These are phyloP conservation scores for Sepioteuthis lessoniana DNA, from an alignment of 2,888 invertebrate species.

Conservation along the genomic window DNA sequence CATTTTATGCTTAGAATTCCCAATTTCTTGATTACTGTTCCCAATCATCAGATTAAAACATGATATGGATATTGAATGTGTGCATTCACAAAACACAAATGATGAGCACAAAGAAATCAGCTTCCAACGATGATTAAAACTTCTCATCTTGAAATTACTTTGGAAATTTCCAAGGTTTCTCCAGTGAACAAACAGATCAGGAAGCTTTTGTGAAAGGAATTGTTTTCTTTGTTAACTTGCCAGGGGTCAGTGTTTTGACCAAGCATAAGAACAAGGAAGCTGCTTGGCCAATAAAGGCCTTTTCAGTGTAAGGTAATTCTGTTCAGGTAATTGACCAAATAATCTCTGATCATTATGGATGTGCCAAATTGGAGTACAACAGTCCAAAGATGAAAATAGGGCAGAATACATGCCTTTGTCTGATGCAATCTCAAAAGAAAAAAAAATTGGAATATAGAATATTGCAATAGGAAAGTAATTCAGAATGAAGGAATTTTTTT, in stretches of 20 bases:
- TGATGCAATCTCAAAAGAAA: not conserved
- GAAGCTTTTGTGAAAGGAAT: constrained; percentile 9
- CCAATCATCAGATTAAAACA: not conserved
- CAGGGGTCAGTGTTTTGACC: constrained; percentile 33
- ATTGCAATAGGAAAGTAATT: not conserved
- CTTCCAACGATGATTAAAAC: constrained; percentile 33
- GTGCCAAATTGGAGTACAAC: not conserved
- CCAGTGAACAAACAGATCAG: not conserved
- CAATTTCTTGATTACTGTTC: not conserved
- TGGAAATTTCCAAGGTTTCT: constrained; percentile 14
- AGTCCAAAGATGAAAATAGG: constrained; percentile 17
- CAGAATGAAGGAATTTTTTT: not conserved
- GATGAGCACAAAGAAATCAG: not conserved
- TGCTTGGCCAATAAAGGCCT: not conserved
- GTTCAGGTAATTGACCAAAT: not conserved
- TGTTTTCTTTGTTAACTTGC: not conserved
- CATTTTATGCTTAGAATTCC: not conserved
- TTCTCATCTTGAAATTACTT: not conserved
- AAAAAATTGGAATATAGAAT: not conserved
- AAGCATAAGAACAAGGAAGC: not conserved
- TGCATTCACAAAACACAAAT: not conserved
- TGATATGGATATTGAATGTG: not conserved
- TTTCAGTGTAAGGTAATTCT: constrained; percentile 12
- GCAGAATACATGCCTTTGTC: not conserved
- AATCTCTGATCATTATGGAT: not conserved